phyloP scores from a whole-genome alignment of 2,113 vertebrate species.

The Regulus satrapa region DNA sequence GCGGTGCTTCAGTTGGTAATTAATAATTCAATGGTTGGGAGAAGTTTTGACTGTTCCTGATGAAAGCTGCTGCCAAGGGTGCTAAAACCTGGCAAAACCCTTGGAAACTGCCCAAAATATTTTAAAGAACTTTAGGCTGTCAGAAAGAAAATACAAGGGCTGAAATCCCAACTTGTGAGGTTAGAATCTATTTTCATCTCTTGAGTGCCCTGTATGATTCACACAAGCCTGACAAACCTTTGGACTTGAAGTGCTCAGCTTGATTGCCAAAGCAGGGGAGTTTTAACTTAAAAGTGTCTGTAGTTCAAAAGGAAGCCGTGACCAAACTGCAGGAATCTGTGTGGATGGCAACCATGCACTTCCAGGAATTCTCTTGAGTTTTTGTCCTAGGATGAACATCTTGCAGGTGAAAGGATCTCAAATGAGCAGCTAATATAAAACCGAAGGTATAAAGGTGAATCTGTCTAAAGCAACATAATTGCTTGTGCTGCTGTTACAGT shows the following conservation, averaged over 20 bases:
- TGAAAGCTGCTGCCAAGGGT: background rate
- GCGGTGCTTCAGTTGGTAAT: accelerated
- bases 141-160: background rate
- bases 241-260: background rate
- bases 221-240: background rate
- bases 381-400: background rate
- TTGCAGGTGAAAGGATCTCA: background rate
- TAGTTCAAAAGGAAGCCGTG: background rate
- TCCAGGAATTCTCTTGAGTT: background rate
- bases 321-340: background rate
- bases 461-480: background rate
- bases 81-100: background rate
- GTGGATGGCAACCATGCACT: background rate
- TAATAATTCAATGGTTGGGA: background rate
- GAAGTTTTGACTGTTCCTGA: background rate
- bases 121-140: background rate
- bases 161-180: background rate
- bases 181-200: background rate
- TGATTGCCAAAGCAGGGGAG: background rate
- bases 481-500: background rate
- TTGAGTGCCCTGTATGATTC: background rate
- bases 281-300: background rate
- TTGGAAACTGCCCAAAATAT: background rate
- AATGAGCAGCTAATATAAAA: background rate
- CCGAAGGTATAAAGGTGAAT: background rate